A percentile compares a stretch with the other conserved stretches of the same genome.
Conservation (phyloP, 2,888 invertebrate species). For the Stenotaenia linearis region DNA sequence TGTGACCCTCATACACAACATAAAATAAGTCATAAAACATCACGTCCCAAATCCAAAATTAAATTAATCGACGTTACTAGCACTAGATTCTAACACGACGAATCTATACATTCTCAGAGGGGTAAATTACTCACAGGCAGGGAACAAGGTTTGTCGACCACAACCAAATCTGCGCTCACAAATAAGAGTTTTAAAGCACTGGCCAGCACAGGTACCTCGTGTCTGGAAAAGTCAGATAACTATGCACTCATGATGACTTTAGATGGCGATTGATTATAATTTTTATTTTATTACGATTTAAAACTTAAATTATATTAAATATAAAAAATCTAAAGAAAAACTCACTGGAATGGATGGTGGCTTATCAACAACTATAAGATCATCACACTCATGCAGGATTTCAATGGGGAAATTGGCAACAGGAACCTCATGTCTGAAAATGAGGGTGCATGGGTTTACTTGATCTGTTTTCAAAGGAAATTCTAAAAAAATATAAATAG, state of each 20-base stretch:
- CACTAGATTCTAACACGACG: background rate
- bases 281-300: background rate
- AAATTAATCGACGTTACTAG: background rate
- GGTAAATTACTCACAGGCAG: constrained; percentile 43
- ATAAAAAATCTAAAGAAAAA: background rate
- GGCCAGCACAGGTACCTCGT: constrained; percentile 48
- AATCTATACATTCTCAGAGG: background rate
- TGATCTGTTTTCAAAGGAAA: constrained; percentile 20
- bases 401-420: constrained; percentile 94
- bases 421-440: constrained; percentile 93
- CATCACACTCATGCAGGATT: constrained; percentile 96
- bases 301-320: background rate
- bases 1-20: background rate
- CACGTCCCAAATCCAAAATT: background rate
- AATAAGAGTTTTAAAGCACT: constrained; percentile 46
- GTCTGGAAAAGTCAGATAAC: constrained; percentile 39
- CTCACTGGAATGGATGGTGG: constrained; percentile 98
- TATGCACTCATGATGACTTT: background rate
- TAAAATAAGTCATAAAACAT: background rate
- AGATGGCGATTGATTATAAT: background rate
- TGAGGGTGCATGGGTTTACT: constrained; percentile 27
- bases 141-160: constrained; percentile 50
- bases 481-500: constrained; percentile 4
- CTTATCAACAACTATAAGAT: constrained; percentile 99
- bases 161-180: constrained; percentile 50